phyloP scores from a whole-genome alignment of 2,797 vertebrate genomes.

The Gymnodraco acuticeps region DNA sequence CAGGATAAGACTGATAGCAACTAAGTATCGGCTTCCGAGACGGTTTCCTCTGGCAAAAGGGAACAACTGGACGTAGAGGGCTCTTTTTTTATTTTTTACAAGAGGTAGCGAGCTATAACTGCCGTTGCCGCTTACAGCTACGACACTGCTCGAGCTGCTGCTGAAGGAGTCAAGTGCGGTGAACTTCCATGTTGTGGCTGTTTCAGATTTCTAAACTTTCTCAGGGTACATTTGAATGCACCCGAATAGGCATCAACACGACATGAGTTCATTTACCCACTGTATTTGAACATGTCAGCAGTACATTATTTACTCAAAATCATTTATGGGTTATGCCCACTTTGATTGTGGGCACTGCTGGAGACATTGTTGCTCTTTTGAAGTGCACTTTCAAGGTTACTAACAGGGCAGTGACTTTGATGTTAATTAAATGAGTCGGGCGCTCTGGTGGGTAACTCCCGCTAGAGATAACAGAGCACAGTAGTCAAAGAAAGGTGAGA shows the following conservation, averaged over 20 bases:
- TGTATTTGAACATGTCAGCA: conserved; percentile 18
- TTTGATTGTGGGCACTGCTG: neutral
- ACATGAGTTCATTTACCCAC: neutral
- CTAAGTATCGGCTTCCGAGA: conserved; percentile 1
- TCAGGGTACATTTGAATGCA: conserved; percentile 13
- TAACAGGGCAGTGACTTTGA: conserved; percentile 28
- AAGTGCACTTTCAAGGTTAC: conserved; percentile 33
- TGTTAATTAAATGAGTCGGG: conserved; percentile 19
- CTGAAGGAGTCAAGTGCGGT: conserved; percentile 41
- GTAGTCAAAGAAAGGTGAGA: neutral
- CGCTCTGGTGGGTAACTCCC: conserved; percentile 10
- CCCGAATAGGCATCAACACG: neutral
- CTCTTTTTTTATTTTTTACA: conserved; percentile 22
- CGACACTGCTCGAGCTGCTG: conserved; percentile 4
- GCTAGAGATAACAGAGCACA: conserved; percentile 14
- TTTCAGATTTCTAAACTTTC: conserved; percentile 45
- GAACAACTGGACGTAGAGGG: conserved; percentile 31
- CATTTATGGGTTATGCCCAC: neutral
- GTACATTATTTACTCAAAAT: neutral
- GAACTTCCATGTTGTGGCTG: conserved; percentile 45
- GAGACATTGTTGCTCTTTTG: neutral
- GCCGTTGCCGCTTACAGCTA: conserved; percentile 11
- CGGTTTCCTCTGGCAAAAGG: conserved; percentile 7
- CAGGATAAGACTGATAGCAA: conserved; percentile 19
- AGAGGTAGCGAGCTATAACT: conserved; percentile 32